These are phyloP conservation scores for Hirtodrosophila duncani DNA, from an alignment of 2,888 invertebrate species.

Conservation along the genomic window DNA sequence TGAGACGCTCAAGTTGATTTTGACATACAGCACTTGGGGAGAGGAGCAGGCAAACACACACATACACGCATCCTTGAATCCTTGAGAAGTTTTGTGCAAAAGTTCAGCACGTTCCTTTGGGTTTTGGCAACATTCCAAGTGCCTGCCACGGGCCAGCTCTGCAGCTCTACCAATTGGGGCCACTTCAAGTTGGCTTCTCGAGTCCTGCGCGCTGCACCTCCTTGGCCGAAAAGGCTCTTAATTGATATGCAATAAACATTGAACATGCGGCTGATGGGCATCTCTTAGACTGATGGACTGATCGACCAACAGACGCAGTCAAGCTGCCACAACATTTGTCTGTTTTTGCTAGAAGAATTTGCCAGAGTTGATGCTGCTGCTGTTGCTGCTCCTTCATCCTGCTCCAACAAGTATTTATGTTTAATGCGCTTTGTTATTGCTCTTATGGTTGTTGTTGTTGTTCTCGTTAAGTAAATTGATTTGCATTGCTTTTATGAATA, in stretches of 20 bases:
- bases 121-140: constrained; percentile 6
- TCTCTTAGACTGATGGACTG: constrained; percentile 25
- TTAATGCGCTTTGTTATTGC: constrained; percentile 59
- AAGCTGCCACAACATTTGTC: constrained; percentile 38
- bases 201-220: background rate
- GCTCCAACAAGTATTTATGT: constrained; percentile 44
- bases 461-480: constrained; percentile 48
- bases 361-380: background rate
- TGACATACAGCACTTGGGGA: constrained; percentile 51
- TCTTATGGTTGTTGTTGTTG: constrained; percentile 14
- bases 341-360: constrained; percentile 8
- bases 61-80: constrained; percentile 47
- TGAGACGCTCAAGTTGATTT: constrained; percentile 65
- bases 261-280: constrained; percentile 44
- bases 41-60: constrained; percentile 14
- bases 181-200: constrained; percentile 7
- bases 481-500: constrained; percentile 43
- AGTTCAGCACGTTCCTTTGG: constrained; percentile 43
- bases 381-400: constrained; percentile 2
- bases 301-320: constrained; percentile 15
- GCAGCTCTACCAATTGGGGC: constrained; percentile 6
- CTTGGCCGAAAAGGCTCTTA: constrained; percentile 27
- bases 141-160: background rate
- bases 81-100: constrained; percentile 47
- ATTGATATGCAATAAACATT: constrained; percentile 70